These are phyloP conservation scores for Nomada goodeniana DNA, from an alignment of 2,888 invertebrate genomes.

Conservation along the genomic window DNA sequence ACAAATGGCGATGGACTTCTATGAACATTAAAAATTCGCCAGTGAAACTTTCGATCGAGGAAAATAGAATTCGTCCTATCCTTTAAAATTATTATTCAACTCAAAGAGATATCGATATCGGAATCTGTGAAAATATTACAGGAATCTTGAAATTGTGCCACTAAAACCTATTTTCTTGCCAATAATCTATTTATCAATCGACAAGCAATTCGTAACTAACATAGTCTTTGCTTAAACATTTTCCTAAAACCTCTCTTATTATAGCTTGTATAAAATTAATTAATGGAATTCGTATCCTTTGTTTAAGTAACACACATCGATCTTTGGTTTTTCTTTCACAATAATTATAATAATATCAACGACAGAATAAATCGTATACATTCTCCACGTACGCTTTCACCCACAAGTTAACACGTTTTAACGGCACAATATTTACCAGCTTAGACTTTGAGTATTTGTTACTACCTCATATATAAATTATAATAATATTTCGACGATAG, in stretches of 20 bases:
- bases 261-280: constrained; percentile 3
- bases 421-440: constrained; percentile 25
- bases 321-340: constrained; percentile 27
- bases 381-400: neutral
- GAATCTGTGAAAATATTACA: neutral
- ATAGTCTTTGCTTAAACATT: neutral
- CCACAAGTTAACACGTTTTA: constrained; percentile 35
- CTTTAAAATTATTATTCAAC: neutral
- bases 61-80: neutral
- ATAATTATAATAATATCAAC: constrained; percentile 12
- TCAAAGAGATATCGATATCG: neutral
- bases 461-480: neutral
- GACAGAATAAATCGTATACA: constrained; percentile 29
- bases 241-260: neutral
- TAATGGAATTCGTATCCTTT: neutral
- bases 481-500: neutral
- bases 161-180: constrained; percentile 25
- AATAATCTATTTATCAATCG: neutral
- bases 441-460: neutral
- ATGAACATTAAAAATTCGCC: constrained; percentile 28
- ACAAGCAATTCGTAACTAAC: neutral
- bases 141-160: constrained; percentile 31
- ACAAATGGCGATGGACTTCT: constrained; percentile 41
- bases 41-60: neutral
- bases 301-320: constrained; percentile 3